Percentiles rank a stretch among this genome's conserved stretches.
Conservation (phyloP, 1,140 invertebrate species). For the Bombus waltoni region DNA sequence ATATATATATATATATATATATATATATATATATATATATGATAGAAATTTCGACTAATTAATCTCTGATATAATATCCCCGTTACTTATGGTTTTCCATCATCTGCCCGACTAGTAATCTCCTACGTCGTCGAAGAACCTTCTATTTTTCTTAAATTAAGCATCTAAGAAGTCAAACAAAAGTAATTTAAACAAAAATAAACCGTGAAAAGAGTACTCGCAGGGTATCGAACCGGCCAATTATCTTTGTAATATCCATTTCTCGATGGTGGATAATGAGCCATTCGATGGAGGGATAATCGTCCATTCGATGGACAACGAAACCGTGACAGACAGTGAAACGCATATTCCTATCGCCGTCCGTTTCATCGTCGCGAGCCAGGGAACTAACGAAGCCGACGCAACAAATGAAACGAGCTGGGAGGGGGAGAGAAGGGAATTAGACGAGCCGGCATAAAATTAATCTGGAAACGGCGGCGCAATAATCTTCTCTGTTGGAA, state of each 20-base stretch:
- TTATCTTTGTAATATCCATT: not conserved
- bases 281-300: not conserved
- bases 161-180: not conserved
- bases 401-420: not conserved
- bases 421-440: not conserved
- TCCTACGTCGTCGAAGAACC: not conserved
- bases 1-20: not conserved
- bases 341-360: not conserved
- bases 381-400: not conserved
- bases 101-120: not conserved
- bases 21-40: not conserved
- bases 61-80: too few species aligned
- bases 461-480: constrained; percentile 29
- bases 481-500: constrained; percentile 42
- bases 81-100: too few species aligned
- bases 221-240: not conserved
- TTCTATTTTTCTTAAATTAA: not conserved
- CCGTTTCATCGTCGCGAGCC: not conserved
- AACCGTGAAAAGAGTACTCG: not conserved
- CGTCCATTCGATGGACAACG: not conserved
- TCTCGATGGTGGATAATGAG: not conserved
- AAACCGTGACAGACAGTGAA: not conserved
- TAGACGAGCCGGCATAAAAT: constrained; percentile 31
- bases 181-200: not conserved
- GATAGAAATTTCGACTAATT: too few species aligned